A percentile compares a stretch with the other conserved stretches of the same genome.
Conservation (phyloP, 1,140 invertebrate genomes). For the Micrasema longulum region DNA sequence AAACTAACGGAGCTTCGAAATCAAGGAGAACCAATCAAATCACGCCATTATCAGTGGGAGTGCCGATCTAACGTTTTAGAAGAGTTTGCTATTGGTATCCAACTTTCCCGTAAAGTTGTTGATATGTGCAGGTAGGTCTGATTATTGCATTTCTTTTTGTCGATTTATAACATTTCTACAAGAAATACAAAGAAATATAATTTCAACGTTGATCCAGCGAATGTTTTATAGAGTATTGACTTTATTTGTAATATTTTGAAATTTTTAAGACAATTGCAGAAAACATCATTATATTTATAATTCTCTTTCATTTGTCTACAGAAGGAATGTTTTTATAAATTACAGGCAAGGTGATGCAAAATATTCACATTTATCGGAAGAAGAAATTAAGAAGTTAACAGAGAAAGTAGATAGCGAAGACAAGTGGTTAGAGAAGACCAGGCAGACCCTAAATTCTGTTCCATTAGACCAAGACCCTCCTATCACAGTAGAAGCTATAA, state of each 20-base stretch:
- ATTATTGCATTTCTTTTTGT: too few species aligned
- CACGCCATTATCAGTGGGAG: slow-evolving; percentile 82
- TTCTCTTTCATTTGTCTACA: too few species aligned
- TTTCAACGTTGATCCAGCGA: too few species aligned
- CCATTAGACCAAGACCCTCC: slow-evolving; percentile 76
- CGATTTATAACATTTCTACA: too few species aligned
- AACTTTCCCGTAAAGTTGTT: slow-evolving; percentile 80
- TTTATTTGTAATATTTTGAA: too few species aligned
- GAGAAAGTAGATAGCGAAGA: slow-evolving; percentile 71
- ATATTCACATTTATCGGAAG: slow-evolving; percentile 84
- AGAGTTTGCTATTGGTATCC: slow-evolving; percentile 79
- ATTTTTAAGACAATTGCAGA: too few species aligned
- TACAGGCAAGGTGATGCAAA: slow-evolving; percentile 80
- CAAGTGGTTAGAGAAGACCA: slow-evolving; percentile 82
- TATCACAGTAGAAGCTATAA: slow-evolving; percentile 59
- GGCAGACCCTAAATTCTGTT: slow-evolving; percentile 71
- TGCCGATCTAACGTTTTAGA: slow-evolving; percentile 81
- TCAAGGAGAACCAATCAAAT: slow-evolving; percentile 87
- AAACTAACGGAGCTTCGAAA: slow-evolving; percentile 71
- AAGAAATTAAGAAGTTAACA: slow-evolving; percentile 81
- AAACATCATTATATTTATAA: too few species aligned
- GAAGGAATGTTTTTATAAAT: too few species aligned
- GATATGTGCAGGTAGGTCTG: slow-evolving; percentile 73
- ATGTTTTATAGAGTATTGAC: too few species aligned
- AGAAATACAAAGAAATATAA: too few species aligned